Conservation (phyloP, 2,113 vertebrate species). For the Odontophorus gujanensis region DNA sequence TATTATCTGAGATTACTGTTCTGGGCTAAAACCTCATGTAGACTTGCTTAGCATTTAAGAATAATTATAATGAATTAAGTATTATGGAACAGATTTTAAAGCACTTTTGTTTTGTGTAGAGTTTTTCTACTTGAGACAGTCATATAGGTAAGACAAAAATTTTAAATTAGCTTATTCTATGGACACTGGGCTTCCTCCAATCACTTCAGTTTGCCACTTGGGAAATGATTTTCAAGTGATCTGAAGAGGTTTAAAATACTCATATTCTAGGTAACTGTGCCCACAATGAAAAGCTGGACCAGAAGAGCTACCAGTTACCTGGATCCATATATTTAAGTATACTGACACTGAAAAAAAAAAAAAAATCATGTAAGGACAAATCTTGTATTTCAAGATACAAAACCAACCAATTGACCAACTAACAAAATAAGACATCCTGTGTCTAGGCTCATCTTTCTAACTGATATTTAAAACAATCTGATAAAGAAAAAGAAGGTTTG, state of each 20-base stretch:
- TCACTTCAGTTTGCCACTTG: neutral
- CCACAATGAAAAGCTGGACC: neutral
- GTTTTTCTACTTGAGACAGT: constrained; percentile 20
- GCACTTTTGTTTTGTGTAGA: neutral
- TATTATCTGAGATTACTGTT: neutral
- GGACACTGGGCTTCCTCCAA: neutral
- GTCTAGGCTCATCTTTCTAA: neutral
- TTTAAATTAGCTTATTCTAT: constrained; percentile 35
- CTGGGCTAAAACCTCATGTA: neutral
- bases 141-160: neutral
- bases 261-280: neutral
- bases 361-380: neutral
- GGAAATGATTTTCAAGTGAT: constrained; percentile 19
- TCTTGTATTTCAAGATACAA: neutral
- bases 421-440: neutral
- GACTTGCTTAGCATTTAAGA: neutral
- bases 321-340: neutral
- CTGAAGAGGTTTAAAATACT: constrained; percentile 30
- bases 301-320: neutral
- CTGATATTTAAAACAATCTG: neutral
- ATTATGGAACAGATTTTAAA: constrained; percentile 15
- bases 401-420: neutral
- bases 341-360: neutral
- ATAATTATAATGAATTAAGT: constrained; percentile 44
- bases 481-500: neutral